Base-by-base conservation (phyloP, 2,888 invertebrate genomes). In the Mythimna loreyi region DNA sequence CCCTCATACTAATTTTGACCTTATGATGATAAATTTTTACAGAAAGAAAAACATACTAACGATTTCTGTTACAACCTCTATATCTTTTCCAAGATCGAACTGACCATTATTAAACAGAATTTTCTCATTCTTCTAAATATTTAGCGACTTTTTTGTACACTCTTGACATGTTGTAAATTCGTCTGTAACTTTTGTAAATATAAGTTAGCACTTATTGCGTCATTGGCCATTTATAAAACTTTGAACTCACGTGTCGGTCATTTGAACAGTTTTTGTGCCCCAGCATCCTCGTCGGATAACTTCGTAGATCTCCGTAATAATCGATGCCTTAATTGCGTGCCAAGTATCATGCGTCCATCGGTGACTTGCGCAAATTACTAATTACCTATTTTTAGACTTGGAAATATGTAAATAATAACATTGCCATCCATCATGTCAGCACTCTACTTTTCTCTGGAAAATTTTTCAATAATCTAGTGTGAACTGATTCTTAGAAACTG, bases 401-500 rank as follows among this genome's bases (percentile, higher is more conserved):
- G 16, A 53, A 66, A 66, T 66, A 80, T 66, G 56, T 80, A 74
- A 74, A 73, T 77, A 76, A 67, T 67, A 74, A 77, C 45, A 69
- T 64, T 68, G 56, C 30, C 55, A 68, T 80, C 64, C n/a, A 74
- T 75, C 78, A 75, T 77, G 78, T 80, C 82, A 78, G 72, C 77
- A 53, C 56, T 75, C 78, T 75, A 78, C 72, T 62, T 80, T 81
- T 72, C 40, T 75, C 70, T 71, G 55, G 61, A 74, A 75, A 61
- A 66, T 50, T 79, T 81, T 77, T 81, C 59, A 56, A 78, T 81
- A 68, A 82, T 85, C 79, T 81, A 68, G 70, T 81, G 78, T 82
- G 68, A 81, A 75, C 77, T 45, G 73, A 60, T 90, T 91, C 89
- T 88, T 50, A 80, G 89, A 89, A 88, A 77, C 78, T 90, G 88